Base-by-base conservation (phyloP, 2,113 vertebrate genomes). In the Bos taurus region DNA sequence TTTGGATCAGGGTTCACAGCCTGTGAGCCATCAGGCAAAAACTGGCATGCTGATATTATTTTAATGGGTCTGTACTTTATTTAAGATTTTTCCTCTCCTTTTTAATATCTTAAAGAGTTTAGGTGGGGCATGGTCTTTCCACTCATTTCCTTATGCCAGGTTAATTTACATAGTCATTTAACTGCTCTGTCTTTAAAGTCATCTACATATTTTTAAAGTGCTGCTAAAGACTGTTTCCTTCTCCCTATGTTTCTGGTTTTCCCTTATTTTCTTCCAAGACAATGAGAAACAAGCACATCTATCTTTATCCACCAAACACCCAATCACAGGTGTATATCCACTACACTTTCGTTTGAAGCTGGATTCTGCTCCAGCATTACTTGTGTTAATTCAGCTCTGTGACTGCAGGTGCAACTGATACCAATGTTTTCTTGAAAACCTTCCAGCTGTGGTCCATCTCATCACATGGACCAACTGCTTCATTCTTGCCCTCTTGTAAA, bases 31-130 rank as follows among this genome's bases (percentile, higher is more conserved):
- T 36, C 6, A 21, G 81, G 82, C 15, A 67, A n/a, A 83, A 91
- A 59, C 2, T 83, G 54, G 7, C 21, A 84, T 36, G 19, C 1
- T 59, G 23, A 43, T 46, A 59, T 78, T 78, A 17, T 88, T 91
- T 84, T 19, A 67, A 9, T 62, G 28, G 16, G 26, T 3, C 28
- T 43, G 6, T 54, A 36, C 46, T 62, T 10, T 40, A 91, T 62
- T 10, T 40, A 91, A 77, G 60, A 23, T 28, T 90, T 74, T 40
- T 12, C 21, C 15, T 30, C 12, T 57, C 21, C 57, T 43, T 78
- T 97, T 91, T 84, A 85, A 83, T 92, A 84, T 78, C 36, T 54
- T 50, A 92, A 30, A 46, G 9, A 33, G 5, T 85, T 59, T 77
- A 64, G 46, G 25, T 25, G 14, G 33, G 21, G 30, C 26, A 57